Evolutionary conservation across 1,140 invertebrate genomes (phyloP), one percentile per base, ranked within the genome.

Genomic region (Lerema accius): DNA sequence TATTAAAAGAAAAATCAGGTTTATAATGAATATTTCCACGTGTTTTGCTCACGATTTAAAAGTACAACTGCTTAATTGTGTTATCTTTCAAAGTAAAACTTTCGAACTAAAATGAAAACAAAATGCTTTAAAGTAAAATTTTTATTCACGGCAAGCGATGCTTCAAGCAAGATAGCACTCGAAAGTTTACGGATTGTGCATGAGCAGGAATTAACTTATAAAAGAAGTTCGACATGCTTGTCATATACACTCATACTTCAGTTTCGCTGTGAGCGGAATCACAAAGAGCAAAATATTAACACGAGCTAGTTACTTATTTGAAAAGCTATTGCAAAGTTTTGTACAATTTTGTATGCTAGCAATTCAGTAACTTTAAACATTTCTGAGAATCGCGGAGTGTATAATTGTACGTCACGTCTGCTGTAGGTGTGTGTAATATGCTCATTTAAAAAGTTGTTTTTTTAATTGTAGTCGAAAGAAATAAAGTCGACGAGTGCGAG

Each of bases 221-320:
- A 84, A 80, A 83, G 82, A 66, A 76, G 78, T 84, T 84, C 76
- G 78, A 84, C 78, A 72, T 63, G 72, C 76, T 63, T 67, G 73
- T 78, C 76, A 82, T 67, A 82, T 68, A 76, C 66, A 51, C 50
- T 51, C 48, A 65, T 32, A 32, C 58, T 50, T 53, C 35, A 71
- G 66, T 71, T 69, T 56, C 58, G 49, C 62, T 62, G 67, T 56
- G 65, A 80, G 79, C 45, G 35, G 75, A 78, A 78, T 84, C 81
- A 85, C 81, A 86, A 82, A 82, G 83, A 79, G 80, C 73, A 67
- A 77, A 83, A 84, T 80, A 86, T 86, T 85, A 87, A 81, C 80
- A 78, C 82, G 75, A 83, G 72, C 76, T 79, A 84, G 72, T 80
- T 80, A 83, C 82, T 86, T 86, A 81, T 88, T 78, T 84, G 70